These are phyloP conservation scores for Thunnus thynnus DNA, from an alignment of 2,113 vertebrate genomes.

Conservation along the genomic window DNA sequence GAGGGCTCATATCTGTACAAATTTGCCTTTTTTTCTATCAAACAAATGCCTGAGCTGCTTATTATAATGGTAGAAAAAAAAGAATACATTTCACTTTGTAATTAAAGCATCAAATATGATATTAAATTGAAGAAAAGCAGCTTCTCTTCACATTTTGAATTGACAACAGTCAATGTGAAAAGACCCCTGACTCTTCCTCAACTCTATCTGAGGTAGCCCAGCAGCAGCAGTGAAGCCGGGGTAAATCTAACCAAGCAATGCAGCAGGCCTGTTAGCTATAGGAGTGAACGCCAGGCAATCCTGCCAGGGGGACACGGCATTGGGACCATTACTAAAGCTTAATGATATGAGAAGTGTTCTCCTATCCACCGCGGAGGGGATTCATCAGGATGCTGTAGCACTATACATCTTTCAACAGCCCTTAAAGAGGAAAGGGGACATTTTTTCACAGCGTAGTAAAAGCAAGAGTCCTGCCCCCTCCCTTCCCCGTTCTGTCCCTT, in stretches of 20 bases:
- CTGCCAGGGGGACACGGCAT: conserved; percentile 58
- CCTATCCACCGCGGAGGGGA: conserved; percentile 59
- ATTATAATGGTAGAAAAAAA: background rate
- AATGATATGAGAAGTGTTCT: conserved; percentile 82
- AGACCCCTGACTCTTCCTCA: background rate
- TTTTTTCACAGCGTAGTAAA: conserved; percentile 70
- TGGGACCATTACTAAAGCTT: conserved; percentile 82
- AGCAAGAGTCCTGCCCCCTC: conserved; percentile 22
- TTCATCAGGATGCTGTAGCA: conserved; percentile 72
- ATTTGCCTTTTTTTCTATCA: background rate
- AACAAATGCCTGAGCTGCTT: background rate
- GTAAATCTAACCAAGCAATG: conserved; percentile 8
- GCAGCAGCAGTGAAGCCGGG: conserved; percentile 6
- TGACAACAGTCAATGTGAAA: no score
- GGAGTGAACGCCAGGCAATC: conserved; percentile 62
- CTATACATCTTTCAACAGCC: conserved; percentile 76
- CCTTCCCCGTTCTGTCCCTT: conserved; percentile 42
- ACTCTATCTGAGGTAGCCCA: background rate
- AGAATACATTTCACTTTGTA: background rate
- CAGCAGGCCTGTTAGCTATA: conserved; percentile 65
- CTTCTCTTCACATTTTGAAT: background rate
- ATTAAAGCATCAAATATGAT: background rate
- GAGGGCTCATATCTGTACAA: background rate
- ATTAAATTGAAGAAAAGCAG: background rate
- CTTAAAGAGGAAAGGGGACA: conserved; percentile 72